Evolutionary conservation across 2,113 vertebrate genomes (phyloP).

Genomic region (Sylvietta virens): DNA sequence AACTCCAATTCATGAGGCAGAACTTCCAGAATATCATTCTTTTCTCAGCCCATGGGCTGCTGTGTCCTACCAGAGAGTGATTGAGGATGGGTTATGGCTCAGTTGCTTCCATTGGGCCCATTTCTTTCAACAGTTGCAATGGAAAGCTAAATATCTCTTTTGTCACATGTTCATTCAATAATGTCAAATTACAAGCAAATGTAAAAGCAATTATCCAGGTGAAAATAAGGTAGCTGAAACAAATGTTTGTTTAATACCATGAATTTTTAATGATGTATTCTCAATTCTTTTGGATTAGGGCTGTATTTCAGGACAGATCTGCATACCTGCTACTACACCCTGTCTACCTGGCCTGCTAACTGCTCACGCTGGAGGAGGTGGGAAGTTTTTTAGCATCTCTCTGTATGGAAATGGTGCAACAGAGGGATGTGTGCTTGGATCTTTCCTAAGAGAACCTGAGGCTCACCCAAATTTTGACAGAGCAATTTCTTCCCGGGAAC

Average conservation of each 20-base stretch:
- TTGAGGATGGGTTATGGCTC: rapidly evolving
- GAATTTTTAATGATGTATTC: neutral
- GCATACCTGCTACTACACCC: neutral
- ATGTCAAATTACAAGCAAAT: neutral
- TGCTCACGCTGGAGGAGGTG: rapidly evolving
- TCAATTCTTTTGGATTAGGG: neutral
- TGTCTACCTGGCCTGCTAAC: neutral
- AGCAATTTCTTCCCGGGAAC: neutral
- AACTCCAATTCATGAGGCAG: neutral
- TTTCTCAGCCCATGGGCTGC: neutral
- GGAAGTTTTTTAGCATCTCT: neutral
- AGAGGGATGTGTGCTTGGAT: neutral
- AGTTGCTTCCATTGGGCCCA: neutral
- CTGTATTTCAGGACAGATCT: neutral
- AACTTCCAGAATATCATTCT: neutral
- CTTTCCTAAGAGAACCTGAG: neutral
- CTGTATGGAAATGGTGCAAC: neutral
- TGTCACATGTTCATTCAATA: neutral
- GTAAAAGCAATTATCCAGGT: neutral
- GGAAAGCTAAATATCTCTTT: neutral
- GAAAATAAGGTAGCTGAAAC: constrained; percentile 8
- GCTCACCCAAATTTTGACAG: neutral
- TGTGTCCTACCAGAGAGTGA: neutral
- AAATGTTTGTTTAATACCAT: constrained; percentile 25
- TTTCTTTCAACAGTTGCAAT: neutral